Conservation (phyloP, 2,888 invertebrate species). For the Agapostemon virescens region DNA sequence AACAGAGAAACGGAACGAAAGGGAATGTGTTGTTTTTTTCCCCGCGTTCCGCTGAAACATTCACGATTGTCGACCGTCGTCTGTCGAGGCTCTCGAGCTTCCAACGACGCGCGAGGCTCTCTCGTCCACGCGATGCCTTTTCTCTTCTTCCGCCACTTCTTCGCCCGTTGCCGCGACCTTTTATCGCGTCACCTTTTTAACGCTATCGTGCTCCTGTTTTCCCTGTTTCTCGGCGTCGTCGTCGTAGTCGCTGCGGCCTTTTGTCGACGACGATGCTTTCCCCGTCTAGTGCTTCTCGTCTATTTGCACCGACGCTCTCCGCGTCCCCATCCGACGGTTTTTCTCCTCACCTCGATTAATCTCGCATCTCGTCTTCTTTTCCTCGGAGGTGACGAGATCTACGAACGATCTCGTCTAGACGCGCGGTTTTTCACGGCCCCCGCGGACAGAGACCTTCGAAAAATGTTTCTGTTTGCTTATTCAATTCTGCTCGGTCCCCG, state of each 20-base stretch:
- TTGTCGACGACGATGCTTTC: conserved; percentile 37
- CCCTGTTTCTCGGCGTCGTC: neutral
- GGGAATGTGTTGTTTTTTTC: conserved; percentile 59
- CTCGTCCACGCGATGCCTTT: conserved; percentile 32
- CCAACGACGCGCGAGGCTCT: conserved; percentile 12
- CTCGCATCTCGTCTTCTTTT: conserved; percentile 22
- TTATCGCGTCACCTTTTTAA: conserved; percentile 51
- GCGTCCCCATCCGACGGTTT: conserved; percentile 10
- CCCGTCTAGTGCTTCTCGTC: conserved; percentile 33
- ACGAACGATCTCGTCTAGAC: conserved; percentile 10
- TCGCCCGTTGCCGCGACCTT: conserved; percentile 47
- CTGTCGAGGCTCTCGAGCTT: conserved; percentile 49
- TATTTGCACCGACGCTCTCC: conserved; percentile 20
- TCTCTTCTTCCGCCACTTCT: conserved; percentile 49
- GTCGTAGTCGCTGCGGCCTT: conserved; percentile 17
- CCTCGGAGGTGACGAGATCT: neutral
- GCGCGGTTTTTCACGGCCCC: neutral
- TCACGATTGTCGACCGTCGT: conserved; percentile 62
- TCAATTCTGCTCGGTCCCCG: conserved; percentile 54
- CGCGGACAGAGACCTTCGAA: neutral
- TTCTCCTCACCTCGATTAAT: conserved; percentile 29
- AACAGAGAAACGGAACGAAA: conserved; percentile 8
- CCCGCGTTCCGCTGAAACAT: conserved; percentile 65
- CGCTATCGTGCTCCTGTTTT: conserved; percentile 33
- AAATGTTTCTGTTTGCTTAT: conserved; percentile 8